Percentiles rank a stretch among this genome's conserved stretches.
phyloP scores from a whole-genome alignment of 2,888 invertebrate genomes.

The Zele albiditarsus region DNA sequence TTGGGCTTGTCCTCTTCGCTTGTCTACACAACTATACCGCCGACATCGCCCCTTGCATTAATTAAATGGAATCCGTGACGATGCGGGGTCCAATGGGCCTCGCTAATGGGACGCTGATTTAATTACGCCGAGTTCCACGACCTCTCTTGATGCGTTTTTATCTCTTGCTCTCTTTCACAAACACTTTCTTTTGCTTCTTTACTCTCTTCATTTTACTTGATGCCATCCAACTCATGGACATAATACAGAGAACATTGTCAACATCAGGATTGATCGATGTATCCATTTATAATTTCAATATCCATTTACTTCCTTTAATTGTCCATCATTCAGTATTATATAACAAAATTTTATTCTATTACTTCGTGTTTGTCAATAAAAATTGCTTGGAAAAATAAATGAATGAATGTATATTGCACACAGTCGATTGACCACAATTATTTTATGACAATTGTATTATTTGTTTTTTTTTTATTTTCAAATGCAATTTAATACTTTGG shows the following conservation, averaged over 20 bases:
- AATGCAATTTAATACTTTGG: neutral
- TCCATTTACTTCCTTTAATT: neutral
- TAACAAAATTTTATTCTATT: too few relatives aligned
- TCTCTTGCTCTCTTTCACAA: slow-evolving; percentile 30
- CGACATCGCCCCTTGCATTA: slow-evolving; percentile 62
- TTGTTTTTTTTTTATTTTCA: neutral
- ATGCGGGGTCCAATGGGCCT: slow-evolving; percentile 58
- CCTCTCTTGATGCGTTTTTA: slow-evolving; percentile 41
- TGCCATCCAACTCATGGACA: neutral
- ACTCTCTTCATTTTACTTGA: neutral
- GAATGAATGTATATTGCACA: neutral
- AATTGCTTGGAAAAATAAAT: neutral
- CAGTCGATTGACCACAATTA: neutral
- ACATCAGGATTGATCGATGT: slow-evolving; percentile 39
- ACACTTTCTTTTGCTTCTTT: neutral
- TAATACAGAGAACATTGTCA: neutral
- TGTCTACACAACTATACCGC: slow-evolving; percentile 49
- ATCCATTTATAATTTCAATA: neutral
- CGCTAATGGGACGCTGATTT: slow-evolving; percentile 66
- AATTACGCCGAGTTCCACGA: slow-evolving; percentile 61
- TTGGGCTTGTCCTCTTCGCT: slow-evolving; percentile 51
- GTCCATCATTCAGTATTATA: too few relatives aligned
- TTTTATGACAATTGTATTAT: neutral
- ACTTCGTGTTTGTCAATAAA: too few relatives aligned
- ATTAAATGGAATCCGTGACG: slow-evolving; percentile 65